Evolutionary conservation across 2,113 vertebrate genomes (phyloP).

Genomic region (Colistium nudipinnis): DNA sequence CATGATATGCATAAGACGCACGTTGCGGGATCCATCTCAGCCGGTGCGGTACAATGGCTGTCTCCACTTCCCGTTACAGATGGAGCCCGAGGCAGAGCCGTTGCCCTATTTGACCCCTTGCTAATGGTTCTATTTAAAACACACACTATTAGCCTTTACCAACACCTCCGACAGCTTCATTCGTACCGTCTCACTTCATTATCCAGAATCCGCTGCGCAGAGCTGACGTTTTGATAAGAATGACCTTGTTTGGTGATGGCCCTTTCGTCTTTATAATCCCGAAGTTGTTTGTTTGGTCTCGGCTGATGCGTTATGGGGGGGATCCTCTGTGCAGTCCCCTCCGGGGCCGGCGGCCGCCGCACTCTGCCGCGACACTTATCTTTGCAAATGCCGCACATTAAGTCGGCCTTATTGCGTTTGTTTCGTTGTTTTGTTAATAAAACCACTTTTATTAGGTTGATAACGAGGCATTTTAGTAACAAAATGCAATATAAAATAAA

Average conservation of each 20-base stretch:
- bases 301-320: neutral
- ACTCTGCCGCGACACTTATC: too few species aligned
- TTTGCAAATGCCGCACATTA: too few species aligned
- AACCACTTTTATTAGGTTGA: too few species aligned
- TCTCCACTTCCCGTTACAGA: slow-evolving; percentile 10
- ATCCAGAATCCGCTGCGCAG: neutral
- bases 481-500: too few species aligned
- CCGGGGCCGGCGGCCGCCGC: too few species aligned
- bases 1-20: slow-evolving; percentile 13
- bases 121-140: slow-evolving; percentile 44
- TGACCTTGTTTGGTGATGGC: neutral
- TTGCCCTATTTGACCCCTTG: slow-evolving; percentile 26
- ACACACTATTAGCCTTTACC: slow-evolving; percentile 25
- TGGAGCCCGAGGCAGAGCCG: slow-evolving; percentile 1
- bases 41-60: neutral
- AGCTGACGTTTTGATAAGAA: neutral
- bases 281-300: neutral
- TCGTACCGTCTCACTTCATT: neutral
- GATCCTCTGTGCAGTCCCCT: too few species aligned
- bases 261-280: neutral
- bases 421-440: too few species aligned
- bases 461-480: too few species aligned
- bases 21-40: slow-evolving; percentile 1
- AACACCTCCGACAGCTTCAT: too few species aligned
- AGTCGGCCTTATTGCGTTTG: too few species aligned